Evolutionary conservation across 2,113 vertebrate genomes (phyloP).

Genomic region (Laterallus jamaicensis): DNA sequence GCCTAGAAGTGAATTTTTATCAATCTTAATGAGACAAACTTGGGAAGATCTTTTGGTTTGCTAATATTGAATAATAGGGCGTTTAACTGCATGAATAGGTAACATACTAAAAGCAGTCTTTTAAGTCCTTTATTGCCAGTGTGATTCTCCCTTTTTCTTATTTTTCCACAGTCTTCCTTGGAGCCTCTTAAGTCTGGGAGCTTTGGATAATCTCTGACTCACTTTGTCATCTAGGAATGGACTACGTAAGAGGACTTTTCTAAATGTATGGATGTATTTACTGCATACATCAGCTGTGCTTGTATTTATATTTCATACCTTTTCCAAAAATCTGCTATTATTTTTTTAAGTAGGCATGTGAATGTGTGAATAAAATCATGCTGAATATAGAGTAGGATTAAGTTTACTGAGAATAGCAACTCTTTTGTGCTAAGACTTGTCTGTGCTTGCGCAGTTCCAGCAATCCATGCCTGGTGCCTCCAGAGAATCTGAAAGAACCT

Average conservation of each 20-base stretch:
- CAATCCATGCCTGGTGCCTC: not conserved
- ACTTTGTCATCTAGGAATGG: conserved; percentile 10
- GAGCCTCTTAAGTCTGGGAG: not conserved
- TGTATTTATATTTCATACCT: conserved; percentile 20
- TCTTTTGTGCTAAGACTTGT: not conserved
- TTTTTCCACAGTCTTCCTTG: not conserved
- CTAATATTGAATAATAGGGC: not conserved
- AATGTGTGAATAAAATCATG: conserved; percentile 12
- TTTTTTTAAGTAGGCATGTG: conserved; percentile 1
- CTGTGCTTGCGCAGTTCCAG: not conserved
- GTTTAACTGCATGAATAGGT: not conserved
- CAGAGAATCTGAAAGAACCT: not conserved
- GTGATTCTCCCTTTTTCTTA: not conserved
- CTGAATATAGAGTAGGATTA: conserved; percentile 21
- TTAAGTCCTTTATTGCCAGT: not conserved
- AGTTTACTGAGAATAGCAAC: conserved; percentile 16
- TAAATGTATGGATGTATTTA: conserved; percentile 32
- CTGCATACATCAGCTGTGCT: conserved; percentile 4
- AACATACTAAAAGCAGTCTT: not conserved
- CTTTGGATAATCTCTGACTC: conserved; percentile 33
- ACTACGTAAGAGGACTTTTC: conserved; percentile 8
- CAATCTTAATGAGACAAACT: not conserved
- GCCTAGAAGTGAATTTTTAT: not conserved
- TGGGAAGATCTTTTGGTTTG: not conserved
- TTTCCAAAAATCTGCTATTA: conserved; percentile 11